A percentile compares a stretch with the other conserved stretches of the same genome.
These are phyloP conservation scores for Gorsachius magnificus DNA, from an alignment of 2,797 vertebrate species.

Conservation along the genomic window DNA sequence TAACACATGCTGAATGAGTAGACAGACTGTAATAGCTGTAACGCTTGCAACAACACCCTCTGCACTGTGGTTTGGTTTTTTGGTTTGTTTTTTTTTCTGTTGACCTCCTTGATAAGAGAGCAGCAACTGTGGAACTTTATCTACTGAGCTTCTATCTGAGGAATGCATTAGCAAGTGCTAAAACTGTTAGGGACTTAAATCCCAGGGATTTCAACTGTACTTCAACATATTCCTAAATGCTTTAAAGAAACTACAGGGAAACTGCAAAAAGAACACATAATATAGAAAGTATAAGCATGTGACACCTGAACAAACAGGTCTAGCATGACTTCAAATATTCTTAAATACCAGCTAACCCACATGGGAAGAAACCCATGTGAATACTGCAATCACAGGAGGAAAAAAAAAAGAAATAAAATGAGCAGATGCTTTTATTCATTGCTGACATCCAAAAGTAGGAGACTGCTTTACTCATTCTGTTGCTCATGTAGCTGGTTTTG, in stretches of 20 bases:
- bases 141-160: neutral
- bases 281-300: neutral
- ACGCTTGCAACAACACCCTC: neutral
- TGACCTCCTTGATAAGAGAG: neutral
- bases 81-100: neutral
- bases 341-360: neutral
- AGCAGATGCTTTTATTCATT: neutral
- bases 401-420: neutral
- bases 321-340: neutral
- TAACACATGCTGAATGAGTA: neutral
- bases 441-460: neutral
- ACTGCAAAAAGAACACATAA: neutral
- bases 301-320: neutral
- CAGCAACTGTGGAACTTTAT: neutral
- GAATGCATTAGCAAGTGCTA: neutral
- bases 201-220: neutral
- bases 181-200: neutral
- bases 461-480: neutral
- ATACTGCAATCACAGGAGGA: fast-evolving
- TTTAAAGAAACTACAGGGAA: neutral
- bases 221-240: neutral
- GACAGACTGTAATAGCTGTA: neutral
- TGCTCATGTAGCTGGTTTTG: neutral
- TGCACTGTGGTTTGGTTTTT: neutral
- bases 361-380: neutral